Percentiles rank a stretch among this genome's conserved stretches.
phyloP scores from a whole-genome alignment of 2,113 vertebrate genomes.

The Dicaeum eximium region DNA sequence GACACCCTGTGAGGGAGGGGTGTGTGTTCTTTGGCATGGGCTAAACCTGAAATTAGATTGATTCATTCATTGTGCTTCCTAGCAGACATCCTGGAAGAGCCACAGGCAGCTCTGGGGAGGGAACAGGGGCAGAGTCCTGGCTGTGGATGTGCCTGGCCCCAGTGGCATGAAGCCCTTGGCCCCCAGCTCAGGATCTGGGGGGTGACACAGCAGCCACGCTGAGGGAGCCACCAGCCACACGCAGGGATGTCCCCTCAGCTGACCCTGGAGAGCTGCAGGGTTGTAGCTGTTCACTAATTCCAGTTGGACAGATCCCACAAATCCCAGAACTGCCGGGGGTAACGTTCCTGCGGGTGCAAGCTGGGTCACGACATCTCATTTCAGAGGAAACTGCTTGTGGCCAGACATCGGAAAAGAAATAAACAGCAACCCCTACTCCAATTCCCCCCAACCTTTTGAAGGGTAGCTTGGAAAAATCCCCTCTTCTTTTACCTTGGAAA shows the following conservation, averaged over 20 bases:
- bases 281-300: not conserved
- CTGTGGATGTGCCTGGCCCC: accelerated
- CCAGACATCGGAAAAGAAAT: not conserved
- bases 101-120: not conserved
- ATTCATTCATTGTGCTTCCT: not conserved
- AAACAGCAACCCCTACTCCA: not conserved
- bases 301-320: not conserved
- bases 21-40: not conserved
- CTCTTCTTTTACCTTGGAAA: not conserved
- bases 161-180: not conserved
- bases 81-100: not conserved
- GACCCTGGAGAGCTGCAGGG: not conserved
- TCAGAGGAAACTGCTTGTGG: not conserved
- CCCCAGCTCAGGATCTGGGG: accelerated
- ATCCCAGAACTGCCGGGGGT: not conserved
- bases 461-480: not conserved
- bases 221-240: accelerated
- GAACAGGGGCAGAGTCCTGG: not conserved
- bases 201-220: not conserved
- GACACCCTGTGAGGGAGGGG: accelerated
- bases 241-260: not conserved
- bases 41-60: not conserved
- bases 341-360: accelerated
- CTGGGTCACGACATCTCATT: not conserved
- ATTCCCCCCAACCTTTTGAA: not conserved